Conservation (phyloP, 2,113 vertebrate species). For the rabbit (Oryctolagus cuniculus) region DNA sequence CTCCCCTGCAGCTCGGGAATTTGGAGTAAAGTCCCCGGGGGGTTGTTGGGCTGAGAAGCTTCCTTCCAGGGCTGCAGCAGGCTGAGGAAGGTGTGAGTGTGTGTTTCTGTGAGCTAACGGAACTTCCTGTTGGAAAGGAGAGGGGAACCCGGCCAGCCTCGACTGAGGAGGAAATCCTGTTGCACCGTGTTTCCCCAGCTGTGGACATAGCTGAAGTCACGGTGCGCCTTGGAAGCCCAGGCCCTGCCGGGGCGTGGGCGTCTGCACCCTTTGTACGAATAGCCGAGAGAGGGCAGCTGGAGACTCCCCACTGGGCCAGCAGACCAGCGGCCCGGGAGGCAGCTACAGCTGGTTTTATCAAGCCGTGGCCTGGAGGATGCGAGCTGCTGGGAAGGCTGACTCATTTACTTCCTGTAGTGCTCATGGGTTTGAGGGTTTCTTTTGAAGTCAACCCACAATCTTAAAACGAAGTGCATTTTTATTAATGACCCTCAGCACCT, state of each 20-base stretch:
- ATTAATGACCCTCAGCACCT: slow-evolving; percentile 25
- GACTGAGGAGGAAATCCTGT: slow-evolving; percentile 76
- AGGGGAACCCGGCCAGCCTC: slow-evolving; percentile 24
- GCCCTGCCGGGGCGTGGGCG: too few relatives aligned
- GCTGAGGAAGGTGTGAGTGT: slow-evolving; percentile 32
- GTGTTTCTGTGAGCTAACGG: slow-evolving; percentile 51
- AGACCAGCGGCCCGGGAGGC: accelerated
- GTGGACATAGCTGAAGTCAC: background rate
- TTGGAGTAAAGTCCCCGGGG: slow-evolving; percentile 42
- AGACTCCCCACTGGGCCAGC: background rate
- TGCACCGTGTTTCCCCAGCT: slow-evolving; percentile 49
- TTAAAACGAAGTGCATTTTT: slow-evolving; percentile 18
- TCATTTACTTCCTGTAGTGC: slow-evolving; percentile 73
- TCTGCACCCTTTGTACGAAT: background rate
- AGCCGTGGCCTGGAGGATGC: background rate
- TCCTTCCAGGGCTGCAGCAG: slow-evolving; percentile 70
- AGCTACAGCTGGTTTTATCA: slow-evolving; percentile 1
- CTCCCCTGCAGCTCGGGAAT: slow-evolving; percentile 53
- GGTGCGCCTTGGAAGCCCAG: too few relatives aligned
- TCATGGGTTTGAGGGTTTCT: slow-evolving; percentile 60
- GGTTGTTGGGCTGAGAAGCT: background rate
- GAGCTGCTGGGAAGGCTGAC: slow-evolving; percentile 67
- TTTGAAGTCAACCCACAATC: slow-evolving; percentile 58
- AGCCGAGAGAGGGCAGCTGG: accelerated
- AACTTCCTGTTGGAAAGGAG: slow-evolving; percentile 40